Conservation (phyloP, 2,797 vertebrate genomes). For the Halcyon smyrnensis region DNA sequence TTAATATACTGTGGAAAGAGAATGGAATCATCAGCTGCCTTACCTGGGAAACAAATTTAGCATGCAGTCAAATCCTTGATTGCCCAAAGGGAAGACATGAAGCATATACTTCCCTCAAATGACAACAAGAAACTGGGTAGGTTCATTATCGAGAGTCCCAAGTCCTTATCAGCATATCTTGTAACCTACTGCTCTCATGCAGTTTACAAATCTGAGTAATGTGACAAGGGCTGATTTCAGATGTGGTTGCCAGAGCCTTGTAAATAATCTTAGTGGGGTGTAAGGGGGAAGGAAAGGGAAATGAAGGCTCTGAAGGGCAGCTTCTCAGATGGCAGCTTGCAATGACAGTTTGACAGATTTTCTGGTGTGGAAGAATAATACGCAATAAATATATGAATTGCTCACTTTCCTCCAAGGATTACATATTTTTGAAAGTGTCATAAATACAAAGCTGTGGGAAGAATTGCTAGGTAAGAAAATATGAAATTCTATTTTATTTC, state of each 20-base stretch:
- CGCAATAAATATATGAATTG: background rate
- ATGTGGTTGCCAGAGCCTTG: slow-evolving; percentile 43
- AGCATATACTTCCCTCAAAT: background rate
- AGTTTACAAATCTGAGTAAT: slow-evolving; percentile 62
- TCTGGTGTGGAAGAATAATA: slow-evolving; percentile 64
- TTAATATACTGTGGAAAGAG: background rate
- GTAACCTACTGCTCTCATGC: slow-evolving; percentile 34
- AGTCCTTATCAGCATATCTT: slow-evolving; percentile 38
- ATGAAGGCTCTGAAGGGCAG: slow-evolving; percentile 55
- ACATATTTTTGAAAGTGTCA: slow-evolving; percentile 61
- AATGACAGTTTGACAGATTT: slow-evolving; percentile 73
- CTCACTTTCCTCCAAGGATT: slow-evolving; percentile 61
- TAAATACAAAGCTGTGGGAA: slow-evolving; percentile 75
- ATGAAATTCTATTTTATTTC: slow-evolving; percentile 68
- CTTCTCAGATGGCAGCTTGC: slow-evolving; percentile 65
- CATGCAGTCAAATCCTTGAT: slow-evolving; percentile 38
- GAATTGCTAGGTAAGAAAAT: slow-evolving; percentile 59
- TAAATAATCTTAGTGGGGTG: slow-evolving; percentile 55
- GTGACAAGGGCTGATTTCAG: slow-evolving; percentile 61
- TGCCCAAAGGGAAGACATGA: slow-evolving; percentile 14
- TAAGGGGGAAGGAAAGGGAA: slow-evolving; percentile 39
- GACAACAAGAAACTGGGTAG: slow-evolving; percentile 20
- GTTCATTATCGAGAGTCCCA: slow-evolving; percentile 16
- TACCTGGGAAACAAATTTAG: background rate
- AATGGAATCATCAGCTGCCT: background rate